phyloP scores from a whole-genome alignment of 1,140 invertebrate species.

The Hesperophylax magnus region DNA sequence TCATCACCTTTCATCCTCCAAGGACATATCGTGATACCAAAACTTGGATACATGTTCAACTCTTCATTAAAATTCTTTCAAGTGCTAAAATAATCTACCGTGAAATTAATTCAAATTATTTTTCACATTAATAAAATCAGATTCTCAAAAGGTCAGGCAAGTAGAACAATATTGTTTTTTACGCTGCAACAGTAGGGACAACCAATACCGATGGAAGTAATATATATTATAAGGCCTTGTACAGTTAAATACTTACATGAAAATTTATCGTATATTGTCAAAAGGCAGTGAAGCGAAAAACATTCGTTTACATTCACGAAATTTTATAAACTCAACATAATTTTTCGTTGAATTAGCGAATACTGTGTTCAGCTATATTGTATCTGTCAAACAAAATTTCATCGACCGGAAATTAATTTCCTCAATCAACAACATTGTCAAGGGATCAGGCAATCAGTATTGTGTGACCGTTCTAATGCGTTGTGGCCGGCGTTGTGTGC shows the following conservation, averaged over 20 bases:
- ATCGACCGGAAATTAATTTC: conserved; percentile 56
- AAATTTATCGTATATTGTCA: conserved; percentile 8
- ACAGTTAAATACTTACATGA: not conserved
- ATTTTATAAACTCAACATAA: conserved; percentile 16
- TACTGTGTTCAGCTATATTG: not conserved
- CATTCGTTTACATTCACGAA: conserved; percentile 12
- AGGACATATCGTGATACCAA: too few species aligned
- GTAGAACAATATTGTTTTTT: too few species aligned
- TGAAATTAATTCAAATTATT: too few species aligned
- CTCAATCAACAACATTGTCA: conserved; percentile 54
- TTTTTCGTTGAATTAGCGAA: conserved; percentile 30
- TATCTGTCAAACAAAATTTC: conserved; percentile 44
- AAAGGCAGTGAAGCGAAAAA: conserved; percentile 10
- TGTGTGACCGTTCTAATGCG: conserved; percentile 32
- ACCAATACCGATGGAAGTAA: too few species aligned
- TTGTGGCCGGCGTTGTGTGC: not conserved
- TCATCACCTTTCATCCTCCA: too few species aligned
- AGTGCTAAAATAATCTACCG: too few species aligned
- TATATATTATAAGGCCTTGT: too few species aligned
- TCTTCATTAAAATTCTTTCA: too few species aligned
- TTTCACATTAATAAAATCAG: too few species aligned
- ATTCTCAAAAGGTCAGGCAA: too few species aligned
- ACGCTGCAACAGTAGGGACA: too few species aligned
- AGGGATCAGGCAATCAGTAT: conserved; percentile 56
- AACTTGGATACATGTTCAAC: too few species aligned